Evolutionary conservation across 2,113 vertebrate species (phyloP).

Genomic region (Nothoprocta perdicaria): DNA sequence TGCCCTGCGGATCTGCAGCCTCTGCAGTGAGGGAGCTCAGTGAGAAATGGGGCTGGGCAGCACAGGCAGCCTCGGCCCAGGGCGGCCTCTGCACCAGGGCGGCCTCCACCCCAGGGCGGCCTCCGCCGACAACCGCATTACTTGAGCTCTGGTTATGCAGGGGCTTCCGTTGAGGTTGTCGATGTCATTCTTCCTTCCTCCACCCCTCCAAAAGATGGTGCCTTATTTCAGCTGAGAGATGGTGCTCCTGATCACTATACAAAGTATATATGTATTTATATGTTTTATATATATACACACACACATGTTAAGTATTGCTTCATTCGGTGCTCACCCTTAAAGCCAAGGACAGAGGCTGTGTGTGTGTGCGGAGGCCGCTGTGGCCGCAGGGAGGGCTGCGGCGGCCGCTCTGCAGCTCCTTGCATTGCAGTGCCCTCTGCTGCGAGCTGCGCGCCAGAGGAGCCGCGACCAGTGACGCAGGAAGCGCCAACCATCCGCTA

Average conservation of each 20-base stretch:
- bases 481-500: too few species aligned
- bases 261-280: neutral
- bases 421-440: constrained; percentile 58
- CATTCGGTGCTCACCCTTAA: neutral
- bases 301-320: accelerated
- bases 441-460: neutral
- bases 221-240: neutral
- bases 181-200: neutral
- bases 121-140: neutral
- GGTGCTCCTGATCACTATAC: neutral
- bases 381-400: too few species aligned
- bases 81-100: too few species aligned
- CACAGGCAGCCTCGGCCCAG: too few species aligned
- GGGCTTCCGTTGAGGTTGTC: neutral
- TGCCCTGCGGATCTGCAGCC: neutral
- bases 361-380: too few species aligned
- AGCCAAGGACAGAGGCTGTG: neutral
- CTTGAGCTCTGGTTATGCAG: neutral
- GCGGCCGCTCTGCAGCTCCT: neutral
- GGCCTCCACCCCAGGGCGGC: neutral
- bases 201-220: accelerated
- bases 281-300: neutral
- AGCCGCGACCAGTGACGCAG: too few species aligned
- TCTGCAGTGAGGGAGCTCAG: neutral
- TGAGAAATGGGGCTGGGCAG: neutral